Evolutionary conservation across 2,113 vertebrate species (phyloP), one percentile per base, ranked within the genome.

Genomic region (Eulacestoma nigropectus): DNA sequence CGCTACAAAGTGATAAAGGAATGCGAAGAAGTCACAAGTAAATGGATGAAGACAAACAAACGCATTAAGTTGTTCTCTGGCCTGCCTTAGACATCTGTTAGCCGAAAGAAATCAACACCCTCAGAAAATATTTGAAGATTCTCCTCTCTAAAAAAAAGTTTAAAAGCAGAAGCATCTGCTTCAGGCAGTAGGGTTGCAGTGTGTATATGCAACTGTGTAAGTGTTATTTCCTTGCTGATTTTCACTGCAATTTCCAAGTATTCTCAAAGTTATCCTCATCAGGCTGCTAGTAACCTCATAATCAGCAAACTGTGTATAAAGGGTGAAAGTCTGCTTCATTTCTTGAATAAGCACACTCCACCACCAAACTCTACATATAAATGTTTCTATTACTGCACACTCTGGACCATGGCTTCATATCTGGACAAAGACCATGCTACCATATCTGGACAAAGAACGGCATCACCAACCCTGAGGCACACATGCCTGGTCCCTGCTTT

Each of bases 391-490:
- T 42, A 26, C 4, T 16, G 35, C n/a, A 60, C 16, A 22, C 5
- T 41, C 6, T 0, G 21, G 15, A 56, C 19, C 6, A 55, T 1
- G 12, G 59, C 44, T 84, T 65, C 42, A 53, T 0, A 4, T 9
- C 11, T 41, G 41, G 67, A 73, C 13, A 56, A 79, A 72, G 41
- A 65, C 29, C 30, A 67, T 2, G 10, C 16, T 22, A 30, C 23
- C 52, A 55, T 13, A n/a, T n/a, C n/a, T n/a, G n/a, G 21, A 46
- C 26, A 76, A 41, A n/a, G n/a, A 46, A 32, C 0, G 1, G 20
- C 5, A 16, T 17, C 47, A 35, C 13, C 35, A 56, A 2, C 29
- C 46, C 33, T 7, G 2, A 52, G 35, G 10, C 41, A 78, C 44
- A 35, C 0, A 0, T 11, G 52, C 18, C 30, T 26, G 16, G 26